phyloP scores from a whole-genome alignment of 2,888 invertebrate genomes.

The Synergus itoensis region DNA sequence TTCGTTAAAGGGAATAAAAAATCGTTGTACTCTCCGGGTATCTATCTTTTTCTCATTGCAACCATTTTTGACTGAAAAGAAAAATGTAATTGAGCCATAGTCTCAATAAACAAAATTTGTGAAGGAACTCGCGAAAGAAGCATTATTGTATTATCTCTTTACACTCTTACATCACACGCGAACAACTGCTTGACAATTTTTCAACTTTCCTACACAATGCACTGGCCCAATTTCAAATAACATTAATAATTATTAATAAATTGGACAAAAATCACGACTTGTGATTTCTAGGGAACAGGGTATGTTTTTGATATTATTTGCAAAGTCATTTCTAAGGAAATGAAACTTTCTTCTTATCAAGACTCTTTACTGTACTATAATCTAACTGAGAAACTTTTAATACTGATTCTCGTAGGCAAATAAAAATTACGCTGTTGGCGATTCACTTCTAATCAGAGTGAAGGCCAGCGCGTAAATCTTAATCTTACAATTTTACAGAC shows the following conservation, averaged over 20 bases:
- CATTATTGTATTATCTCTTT: slow-evolving; percentile 37
- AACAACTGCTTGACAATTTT: slow-evolving; percentile 50
- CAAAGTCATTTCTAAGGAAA: slow-evolving; percentile 78
- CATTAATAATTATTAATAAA: slow-evolving; percentile 61
- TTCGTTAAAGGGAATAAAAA: slow-evolving; percentile 10
- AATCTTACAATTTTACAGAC: slow-evolving; percentile 31
- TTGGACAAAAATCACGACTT: slow-evolving; percentile 66
- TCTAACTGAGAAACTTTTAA: slow-evolving; percentile 24
- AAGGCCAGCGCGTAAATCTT: slow-evolving; percentile 15
- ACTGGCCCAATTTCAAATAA: slow-evolving; percentile 59
- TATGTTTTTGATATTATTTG: slow-evolving; percentile 95
- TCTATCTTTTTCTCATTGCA: background rate
- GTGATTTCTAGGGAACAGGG: slow-evolving; percentile 95
- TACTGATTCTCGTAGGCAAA: slow-evolving; percentile 25
- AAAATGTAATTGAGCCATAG: background rate
- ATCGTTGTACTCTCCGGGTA: slow-evolving; percentile 18
- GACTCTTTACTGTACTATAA: slow-evolving; percentile 55
- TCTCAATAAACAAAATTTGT: background rate
- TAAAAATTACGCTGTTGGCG: slow-evolving; percentile 5
- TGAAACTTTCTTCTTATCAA: slow-evolving; percentile 59
- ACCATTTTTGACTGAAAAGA: background rate
- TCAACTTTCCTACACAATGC: slow-evolving; percentile 65
- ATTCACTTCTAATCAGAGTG: slow-evolving; percentile 6
- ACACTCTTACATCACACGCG: slow-evolving; percentile 38
- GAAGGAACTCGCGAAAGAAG: slow-evolving; percentile 1